Base-by-base conservation (phyloP, 2,797 vertebrate species). In the Danio jaintianensis region DNA sequence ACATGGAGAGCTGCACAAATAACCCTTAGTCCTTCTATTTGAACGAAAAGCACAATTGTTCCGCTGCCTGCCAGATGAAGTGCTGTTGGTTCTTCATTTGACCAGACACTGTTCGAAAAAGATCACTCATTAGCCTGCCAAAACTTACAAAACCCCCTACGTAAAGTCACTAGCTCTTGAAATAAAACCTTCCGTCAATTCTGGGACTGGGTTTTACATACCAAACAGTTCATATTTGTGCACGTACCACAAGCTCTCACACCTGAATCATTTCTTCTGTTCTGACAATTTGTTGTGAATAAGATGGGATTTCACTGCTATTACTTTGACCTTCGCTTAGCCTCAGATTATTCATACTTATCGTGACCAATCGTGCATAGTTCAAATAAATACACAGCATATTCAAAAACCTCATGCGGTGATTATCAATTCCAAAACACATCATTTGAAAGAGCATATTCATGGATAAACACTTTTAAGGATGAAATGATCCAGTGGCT, bases 11-110 rank as follows among this genome's bases (percentile, higher is more conserved):
- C 84, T 74, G 78, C 78, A 50, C 85, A 72, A 85, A 83, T 81
- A 81, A 82, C 55, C 86, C 85, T 83, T 87, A 64, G 84, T 85
- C 80, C 78, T 75, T 75, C 66, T 62, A 83, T 88, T 87, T 83
- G 86, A 86, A 89, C 85, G 89, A 90, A 86, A 92, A 89, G 79
- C 62, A 78, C 79, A 83, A 86, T 86, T 83, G 87, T 85, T 89
- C 82, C 68, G 83, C 78, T 73, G 77, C 45, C 43, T 71, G 87
- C 55, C 76, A 48, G 64, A 78, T 40, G 67, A 64, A 74, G 45
- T 40, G 45, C 40, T 45, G 42, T 76, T 58, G 83, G 87, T 92
- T 92, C 91, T 86, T 91, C 89, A 91, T 90, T 78, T 85, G 86
- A 90, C 88, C 88, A 86, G 84, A 86, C 88, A 88, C 53, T 83